Evolutionary conservation across 2,888 invertebrate species (phyloP).

Genomic region (Autographa gamma): DNA sequence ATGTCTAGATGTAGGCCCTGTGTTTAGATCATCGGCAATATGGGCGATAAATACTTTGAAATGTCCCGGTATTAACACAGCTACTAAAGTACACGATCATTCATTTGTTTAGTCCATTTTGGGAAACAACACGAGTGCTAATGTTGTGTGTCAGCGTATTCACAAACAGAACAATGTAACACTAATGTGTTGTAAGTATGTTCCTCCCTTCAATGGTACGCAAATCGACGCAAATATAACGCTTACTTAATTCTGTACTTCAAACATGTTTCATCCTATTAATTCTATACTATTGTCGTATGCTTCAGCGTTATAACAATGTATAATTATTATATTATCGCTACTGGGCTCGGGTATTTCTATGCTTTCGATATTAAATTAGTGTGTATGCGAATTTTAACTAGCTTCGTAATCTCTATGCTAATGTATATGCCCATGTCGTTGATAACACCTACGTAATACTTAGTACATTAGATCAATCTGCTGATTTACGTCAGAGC

Average conservation of each 20-base stretch:
- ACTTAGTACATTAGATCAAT: slow-evolving; percentile 86
- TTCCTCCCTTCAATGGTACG: slow-evolving; percentile 80
- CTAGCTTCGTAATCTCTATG: slow-evolving; percentile 88
- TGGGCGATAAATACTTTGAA: slow-evolving; percentile 64
- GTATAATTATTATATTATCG: slow-evolving; percentile 80
- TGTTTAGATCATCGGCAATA: slow-evolving; percentile 77
- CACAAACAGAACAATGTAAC: slow-evolving; percentile 77
- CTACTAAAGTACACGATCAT: slow-evolving; percentile 71
- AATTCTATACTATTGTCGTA: slow-evolving; percentile 86
- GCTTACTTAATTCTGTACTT: slow-evolving; percentile 84
- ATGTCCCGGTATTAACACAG: slow-evolving; percentile 62
- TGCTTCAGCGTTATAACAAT: slow-evolving; percentile 88
- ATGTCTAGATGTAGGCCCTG: slow-evolving; percentile 83
- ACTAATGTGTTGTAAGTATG: slow-evolving; percentile 87
- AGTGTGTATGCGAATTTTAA: slow-evolving; percentile 88
- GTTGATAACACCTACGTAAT: slow-evolving; percentile 85
- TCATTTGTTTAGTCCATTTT: slow-evolving; percentile 80
- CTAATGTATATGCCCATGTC: slow-evolving; percentile 87
- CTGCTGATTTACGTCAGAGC: slow-evolving; percentile 86
- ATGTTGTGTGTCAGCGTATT: slow-evolving; percentile 74
- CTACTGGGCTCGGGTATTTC: slow-evolving; percentile 88
- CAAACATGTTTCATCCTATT: slow-evolving; percentile 84
- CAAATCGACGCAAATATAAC: slow-evolving; percentile 82
- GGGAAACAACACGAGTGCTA: slow-evolving; percentile 76
- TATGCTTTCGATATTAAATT: slow-evolving; percentile 89